Evolutionary conservation across 1,140 invertebrate genomes (phyloP), one percentile per base, ranked within the genome.

Genomic region (Drosophila pandora): DNA sequence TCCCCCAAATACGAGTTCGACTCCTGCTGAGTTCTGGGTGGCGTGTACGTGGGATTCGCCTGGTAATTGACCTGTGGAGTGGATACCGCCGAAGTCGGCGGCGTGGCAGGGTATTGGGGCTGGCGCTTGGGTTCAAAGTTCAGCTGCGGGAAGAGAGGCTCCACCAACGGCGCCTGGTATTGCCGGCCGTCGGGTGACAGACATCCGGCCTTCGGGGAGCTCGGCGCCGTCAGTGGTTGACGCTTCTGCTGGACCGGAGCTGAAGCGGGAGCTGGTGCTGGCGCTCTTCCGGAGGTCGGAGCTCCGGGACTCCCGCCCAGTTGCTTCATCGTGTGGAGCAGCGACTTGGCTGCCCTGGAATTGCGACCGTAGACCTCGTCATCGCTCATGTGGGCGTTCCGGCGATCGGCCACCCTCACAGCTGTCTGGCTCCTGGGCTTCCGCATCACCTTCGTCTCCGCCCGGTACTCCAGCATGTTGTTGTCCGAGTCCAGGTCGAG

Each of bases 371-470:
- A 91, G 1, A 91, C 80, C 56, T 90, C 90, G 43, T 91, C 89
- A 22, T 91, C 90, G 43, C 89, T 89, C 10, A 89, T 74, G 23
- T 91, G 85, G 0, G 73, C 75, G 3, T 79, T 80, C 3, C 82
- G 70, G 0, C 87, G 55, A 0, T 63, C 81, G 5, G 82, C 76
- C 34, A 92, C 82, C 0, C 79, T 76, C 0, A 91, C 93, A 3
- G 94, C 95, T 41, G 94, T 93, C 69, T 95, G 94, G 34, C 93
- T 92, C 25, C 94, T 92, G 0, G 94, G 94, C 2, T 93, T 94
- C 12, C 93, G 92, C 94, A 95, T 95, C 5, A 95, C 94, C 68
- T 93, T 93, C 57, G 93, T 94, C 60, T 94, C 94, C 3, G 94
- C 94, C 22, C 92, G 92, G 76, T 94, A 93, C 79, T 94, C 94